Percentiles rank a stretch among this genome's conserved stretches.
Conservation (phyloP, 2,888 invertebrate genomes). For the Actias luna region DNA sequence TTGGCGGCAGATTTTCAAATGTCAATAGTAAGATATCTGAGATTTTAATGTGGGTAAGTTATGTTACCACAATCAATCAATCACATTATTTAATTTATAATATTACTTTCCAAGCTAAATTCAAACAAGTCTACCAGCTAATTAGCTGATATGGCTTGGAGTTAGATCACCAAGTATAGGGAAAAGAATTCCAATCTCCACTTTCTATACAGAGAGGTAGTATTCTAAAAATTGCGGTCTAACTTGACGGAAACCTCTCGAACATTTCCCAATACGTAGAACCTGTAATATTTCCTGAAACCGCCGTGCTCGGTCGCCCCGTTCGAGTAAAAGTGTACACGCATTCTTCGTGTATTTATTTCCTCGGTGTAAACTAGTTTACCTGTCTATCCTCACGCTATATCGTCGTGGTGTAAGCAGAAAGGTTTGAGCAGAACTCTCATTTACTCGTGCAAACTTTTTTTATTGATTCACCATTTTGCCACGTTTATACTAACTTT, state of each 20-base stretch:
- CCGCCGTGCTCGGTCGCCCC: not conserved
- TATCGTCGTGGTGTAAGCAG: not conserved
- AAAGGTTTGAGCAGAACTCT: not conserved
- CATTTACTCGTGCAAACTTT: not conserved
- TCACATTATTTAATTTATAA: too few relatives aligned
- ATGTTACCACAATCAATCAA: too few relatives aligned
- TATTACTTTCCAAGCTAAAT: too few relatives aligned
- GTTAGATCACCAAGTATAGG: not conserved
- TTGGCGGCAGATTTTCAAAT: too few relatives aligned
- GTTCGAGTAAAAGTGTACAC: slow-evolving; percentile 3
- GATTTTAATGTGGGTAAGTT: too few relatives aligned
- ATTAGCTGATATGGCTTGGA: not conserved
- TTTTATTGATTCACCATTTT: too few relatives aligned
- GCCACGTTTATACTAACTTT: too few relatives aligned
- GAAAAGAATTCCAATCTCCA: not conserved
- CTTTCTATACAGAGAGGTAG: not conserved
- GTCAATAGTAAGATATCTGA: too few relatives aligned
- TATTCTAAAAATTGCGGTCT: not conserved
- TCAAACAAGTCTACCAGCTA: not conserved
- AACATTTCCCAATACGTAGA: slow-evolving; percentile 6
- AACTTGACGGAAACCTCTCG: not conserved
- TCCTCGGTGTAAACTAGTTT: slow-evolving; percentile 6
- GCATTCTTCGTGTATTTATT: not conserved
- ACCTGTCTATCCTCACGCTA: not conserved
- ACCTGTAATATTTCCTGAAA: slow-evolving; percentile 1